Percentiles rank a stretch among this genome's conserved stretches.
Evolutionary conservation across 1,140 invertebrate genomes (phyloP).

Genomic region (Macrocentrus cingulum): DNA sequence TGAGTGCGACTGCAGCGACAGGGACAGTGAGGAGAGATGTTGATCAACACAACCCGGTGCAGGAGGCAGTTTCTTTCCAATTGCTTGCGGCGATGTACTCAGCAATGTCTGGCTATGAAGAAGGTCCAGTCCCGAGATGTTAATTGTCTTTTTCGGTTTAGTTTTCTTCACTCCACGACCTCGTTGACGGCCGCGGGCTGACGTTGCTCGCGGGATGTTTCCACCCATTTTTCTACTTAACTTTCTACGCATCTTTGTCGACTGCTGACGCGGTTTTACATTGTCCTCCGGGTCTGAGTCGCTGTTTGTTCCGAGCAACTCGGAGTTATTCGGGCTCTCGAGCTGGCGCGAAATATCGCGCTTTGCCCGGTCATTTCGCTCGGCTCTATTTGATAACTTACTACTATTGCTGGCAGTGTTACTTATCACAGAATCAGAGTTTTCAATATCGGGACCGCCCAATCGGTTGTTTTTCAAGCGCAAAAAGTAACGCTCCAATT

Average conservation of each 20-base stretch:
- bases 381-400: constrained; percentile 43
- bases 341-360: constrained; percentile 53
- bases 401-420: constrained; percentile 56
- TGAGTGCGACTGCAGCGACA: constrained; percentile 59
- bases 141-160: constrained; percentile 66
- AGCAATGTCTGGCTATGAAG: constrained; percentile 88
- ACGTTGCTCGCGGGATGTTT: constrained; percentile 45
- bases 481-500: constrained; percentile 94
- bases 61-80: constrained; percentile 72
- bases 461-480: constrained; percentile 85
- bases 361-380: constrained; percentile 51
- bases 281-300: constrained; percentile 49
- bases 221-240: constrained; percentile 51
- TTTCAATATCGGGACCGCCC: constrained; percentile 62
- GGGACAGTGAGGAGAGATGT: constrained; percentile 75
- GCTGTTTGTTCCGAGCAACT: constrained; percentile 46
- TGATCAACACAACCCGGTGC: constrained; percentile 89
- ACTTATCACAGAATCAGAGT: constrained; percentile 57
- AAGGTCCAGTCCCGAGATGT: constrained; percentile 84
- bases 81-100: constrained; percentile 73
- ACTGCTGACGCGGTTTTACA: constrained; percentile 45
- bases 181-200: constrained; percentile 48
- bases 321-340: constrained; percentile 51
- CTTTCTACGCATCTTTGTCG: constrained; percentile 55
- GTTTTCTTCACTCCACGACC: constrained; percentile 59